A percentile compares a stretch with the other conserved stretches of the same genome.
phyloP scores from a whole-genome alignment of 2,113 vertebrate genomes.

The Amphilophus citrinellus region DNA sequence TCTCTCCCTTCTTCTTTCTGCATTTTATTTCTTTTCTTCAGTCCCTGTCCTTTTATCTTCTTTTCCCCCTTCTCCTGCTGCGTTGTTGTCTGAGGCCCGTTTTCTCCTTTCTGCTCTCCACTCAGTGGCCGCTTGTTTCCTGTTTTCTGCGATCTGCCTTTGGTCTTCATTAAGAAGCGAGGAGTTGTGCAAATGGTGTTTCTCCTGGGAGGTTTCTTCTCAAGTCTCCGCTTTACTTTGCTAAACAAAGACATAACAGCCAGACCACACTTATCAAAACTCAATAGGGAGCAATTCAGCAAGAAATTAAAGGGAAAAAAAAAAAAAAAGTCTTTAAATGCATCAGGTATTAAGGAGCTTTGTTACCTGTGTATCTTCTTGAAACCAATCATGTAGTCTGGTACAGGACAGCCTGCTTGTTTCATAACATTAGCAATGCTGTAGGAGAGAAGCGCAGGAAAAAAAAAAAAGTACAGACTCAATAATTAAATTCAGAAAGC shows the following conservation, averaged over 20 bases:
- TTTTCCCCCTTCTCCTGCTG: constrained; percentile 71
- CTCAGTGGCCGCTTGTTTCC: background rate
- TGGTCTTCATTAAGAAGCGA: constrained; percentile 84
- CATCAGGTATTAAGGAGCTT: background rate
- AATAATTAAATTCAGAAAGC: background rate
- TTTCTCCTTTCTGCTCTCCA: constrained; percentile 27
- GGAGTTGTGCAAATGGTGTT: constrained; percentile 91
- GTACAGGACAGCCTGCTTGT: constrained; percentile 94
- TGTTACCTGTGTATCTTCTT: constrained; percentile 90
- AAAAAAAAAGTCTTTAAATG: background rate
- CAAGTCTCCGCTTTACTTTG: constrained; percentile 90
- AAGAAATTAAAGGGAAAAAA: background rate
- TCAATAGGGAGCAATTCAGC: background rate
- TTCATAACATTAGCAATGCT: constrained; percentile 95
- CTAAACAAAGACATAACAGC: constrained; percentile 72
- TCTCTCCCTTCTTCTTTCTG: constrained; percentile 17
- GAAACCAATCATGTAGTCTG: constrained; percentile 93
- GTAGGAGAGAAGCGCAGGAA: background rate
- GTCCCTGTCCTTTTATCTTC: constrained; percentile 60
- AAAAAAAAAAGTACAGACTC: background rate
- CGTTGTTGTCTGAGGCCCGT: background rate
- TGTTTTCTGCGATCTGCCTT: constrained; percentile 25
- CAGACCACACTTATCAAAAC: background rate
- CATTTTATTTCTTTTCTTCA: constrained; percentile 28
- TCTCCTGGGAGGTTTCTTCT: constrained; percentile 90